These are phyloP conservation scores for Platyrinchus mystaceus DNA, from an alignment of 2,797 vertebrate genomes.

Conservation along the genomic window DNA sequence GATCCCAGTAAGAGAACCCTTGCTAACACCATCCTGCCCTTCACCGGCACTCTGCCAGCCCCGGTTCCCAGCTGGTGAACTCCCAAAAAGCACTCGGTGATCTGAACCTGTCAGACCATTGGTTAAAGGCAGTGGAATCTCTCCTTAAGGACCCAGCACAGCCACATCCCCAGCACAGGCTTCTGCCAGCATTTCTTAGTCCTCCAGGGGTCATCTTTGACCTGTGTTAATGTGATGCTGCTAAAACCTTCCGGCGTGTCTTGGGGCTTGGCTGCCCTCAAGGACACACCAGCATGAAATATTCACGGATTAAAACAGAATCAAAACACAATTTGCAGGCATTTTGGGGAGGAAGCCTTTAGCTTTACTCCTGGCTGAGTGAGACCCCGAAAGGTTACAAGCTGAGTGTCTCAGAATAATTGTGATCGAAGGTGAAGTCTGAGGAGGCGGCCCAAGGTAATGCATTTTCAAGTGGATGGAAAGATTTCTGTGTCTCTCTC, in stretches of 20 bases:
- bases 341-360: background rate
- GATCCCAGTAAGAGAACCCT: background rate
- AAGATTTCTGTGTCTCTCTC: constrained; percentile 35
- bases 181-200: background rate
- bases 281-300: background rate
- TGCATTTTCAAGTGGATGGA: constrained; percentile 16
- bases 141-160: background rate
- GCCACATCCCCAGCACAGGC: background rate
- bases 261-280: background rate
- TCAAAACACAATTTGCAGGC: background rate
- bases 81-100: background rate
- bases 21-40: background rate
- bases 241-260: background rate
- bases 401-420: background rate
- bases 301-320: background rate
- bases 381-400: background rate
- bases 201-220: background rate
- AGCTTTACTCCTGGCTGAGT: background rate
- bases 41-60: background rate
- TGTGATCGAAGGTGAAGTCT: background rate
- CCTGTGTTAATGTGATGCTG: background rate
- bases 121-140: background rate
- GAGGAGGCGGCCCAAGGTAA: background rate
- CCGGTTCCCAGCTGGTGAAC: background rate
- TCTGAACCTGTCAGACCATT: background rate